These are phyloP conservation scores for Anseranas semipalmata DNA, from an alignment of 2,113 vertebrate genomes.

Conservation along the genomic window DNA sequence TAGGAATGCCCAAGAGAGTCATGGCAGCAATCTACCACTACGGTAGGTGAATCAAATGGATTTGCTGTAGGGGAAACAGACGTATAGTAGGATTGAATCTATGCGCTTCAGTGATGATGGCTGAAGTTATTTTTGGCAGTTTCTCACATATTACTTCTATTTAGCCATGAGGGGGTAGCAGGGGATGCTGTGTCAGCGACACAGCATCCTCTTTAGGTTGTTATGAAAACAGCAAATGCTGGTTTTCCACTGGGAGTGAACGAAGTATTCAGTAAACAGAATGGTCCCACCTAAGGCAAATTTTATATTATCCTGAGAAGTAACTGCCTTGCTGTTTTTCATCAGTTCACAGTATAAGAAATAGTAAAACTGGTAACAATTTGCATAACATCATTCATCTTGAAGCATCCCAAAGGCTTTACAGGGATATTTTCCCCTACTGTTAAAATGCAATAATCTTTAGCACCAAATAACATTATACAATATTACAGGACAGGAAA, in stretches of 20 bases:
- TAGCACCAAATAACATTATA: neutral
- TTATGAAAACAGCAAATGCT: constrained; percentile 64
- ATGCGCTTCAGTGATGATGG: neutral
- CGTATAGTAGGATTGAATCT: constrained; percentile 5
- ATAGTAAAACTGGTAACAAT: neutral
- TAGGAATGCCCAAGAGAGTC: neutral
- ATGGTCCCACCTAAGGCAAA: neutral
- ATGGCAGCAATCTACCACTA: neutral
- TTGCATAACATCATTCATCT: neutral
- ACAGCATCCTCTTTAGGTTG: constrained; percentile 27
- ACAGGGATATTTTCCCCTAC: neutral
- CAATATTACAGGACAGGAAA: neutral
- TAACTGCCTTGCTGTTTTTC: neutral
- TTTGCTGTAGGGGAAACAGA: neutral
- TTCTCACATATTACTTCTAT: neutral
- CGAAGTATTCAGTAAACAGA: neutral
- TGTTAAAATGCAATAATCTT: neutral
- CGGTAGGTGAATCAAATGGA: neutral
- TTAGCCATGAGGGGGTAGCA: neutral
- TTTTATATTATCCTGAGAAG: neutral
- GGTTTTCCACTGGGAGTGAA: constrained; percentile 65
- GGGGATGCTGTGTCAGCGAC: constrained; percentile 5
- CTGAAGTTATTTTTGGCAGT: constrained; percentile 42
- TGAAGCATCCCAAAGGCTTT: neutral
- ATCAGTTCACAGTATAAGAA: neutral